Evolutionary conservation across 2,797 vertebrate genomes (phyloP), one percentile per base, ranked within the genome.

Genomic region (Eidolon dupreanum): DNA sequence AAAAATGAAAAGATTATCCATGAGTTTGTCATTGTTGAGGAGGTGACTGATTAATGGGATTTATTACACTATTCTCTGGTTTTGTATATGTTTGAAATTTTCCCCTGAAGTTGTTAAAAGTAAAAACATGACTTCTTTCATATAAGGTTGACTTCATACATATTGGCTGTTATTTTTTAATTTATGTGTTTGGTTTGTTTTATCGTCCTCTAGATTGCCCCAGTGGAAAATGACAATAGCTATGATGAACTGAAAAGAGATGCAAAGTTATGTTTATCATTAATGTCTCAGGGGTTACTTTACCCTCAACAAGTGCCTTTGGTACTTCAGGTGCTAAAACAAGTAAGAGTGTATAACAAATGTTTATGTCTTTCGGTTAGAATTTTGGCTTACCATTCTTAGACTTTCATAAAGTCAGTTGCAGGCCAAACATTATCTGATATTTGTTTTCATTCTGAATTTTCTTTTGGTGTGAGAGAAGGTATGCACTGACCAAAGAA

Each of bases 221-320:
- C 99, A 0, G 99, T 99, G 68, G 99, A 99, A 98, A 99, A 99
- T 28, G 99, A 99, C 93, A 99, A 99, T 98, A 99, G 99, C 97
- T 99, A 99, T 0, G 99, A 99, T 98, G 99, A 99, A 97, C 98
- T 99, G 97, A 99, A 99, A 98, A 99, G 99, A 98, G 99, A 99
- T 94, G 99, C 99, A 46, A 99, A 99, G 98, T 99, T 99, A 96
- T 99, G 99, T 97, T 98, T 99, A 96, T 99, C 99, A 8, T 98
- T 99, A 97, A 99, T 99, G 99, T 99, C 99, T 98, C 99, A 99
- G 99, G 99, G 99, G 94, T 99, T 99, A 98, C 99, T 99, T 86
- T 99, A 99, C 98, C 98, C 99, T 73, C 99, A 99, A 92, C 99
- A 99, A 99, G 99, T 99, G 98, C 99, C 99, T 97, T 99, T 99